Percentiles rank a stretch among this genome's conserved stretches.
These are phyloP conservation scores for Parauchenoglanis punctatus DNA, from an alignment of 2,797 vertebrate species.

Conservation along the genomic window DNA sequence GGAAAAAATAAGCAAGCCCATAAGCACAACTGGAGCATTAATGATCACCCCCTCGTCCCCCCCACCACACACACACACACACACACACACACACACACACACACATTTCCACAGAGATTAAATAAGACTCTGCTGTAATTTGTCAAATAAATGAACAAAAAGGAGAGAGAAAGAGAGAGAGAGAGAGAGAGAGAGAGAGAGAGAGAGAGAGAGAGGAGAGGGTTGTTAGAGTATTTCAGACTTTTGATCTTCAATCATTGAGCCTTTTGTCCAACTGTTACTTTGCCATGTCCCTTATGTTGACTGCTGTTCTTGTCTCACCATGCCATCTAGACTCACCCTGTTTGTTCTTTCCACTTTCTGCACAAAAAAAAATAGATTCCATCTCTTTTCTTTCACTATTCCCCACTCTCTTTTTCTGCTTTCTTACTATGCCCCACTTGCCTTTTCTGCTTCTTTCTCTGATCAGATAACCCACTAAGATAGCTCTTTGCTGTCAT, in stretches of 20 bases:
- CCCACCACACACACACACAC: too few species aligned
- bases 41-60: constrained; percentile 5
- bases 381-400: neutral
- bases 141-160: neutral
- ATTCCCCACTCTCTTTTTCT: constrained; percentile 9
- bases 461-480: constrained; percentile 6
- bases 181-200: neutral
- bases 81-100: too few species aligned
- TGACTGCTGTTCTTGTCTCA: neutral
- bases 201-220: neutral
- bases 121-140: constrained; percentile 1
- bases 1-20: constrained; percentile 40
- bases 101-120: too few species aligned
- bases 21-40: constrained; percentile 44
- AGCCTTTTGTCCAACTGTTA: neutral
- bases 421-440: neutral
- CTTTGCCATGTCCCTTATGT: neutral
- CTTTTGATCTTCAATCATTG: constrained; percentile 25
- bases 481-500: constrained; percentile 20
- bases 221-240: neutral
- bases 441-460: neutral
- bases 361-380: neutral
- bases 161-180: neutral
- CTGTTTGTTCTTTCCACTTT: constrained; percentile 17
- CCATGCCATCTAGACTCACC: neutral